These are phyloP conservation scores for Calypte anna DNA, from an alignment of 2,113 vertebrate species.

Conservation along the genomic window DNA sequence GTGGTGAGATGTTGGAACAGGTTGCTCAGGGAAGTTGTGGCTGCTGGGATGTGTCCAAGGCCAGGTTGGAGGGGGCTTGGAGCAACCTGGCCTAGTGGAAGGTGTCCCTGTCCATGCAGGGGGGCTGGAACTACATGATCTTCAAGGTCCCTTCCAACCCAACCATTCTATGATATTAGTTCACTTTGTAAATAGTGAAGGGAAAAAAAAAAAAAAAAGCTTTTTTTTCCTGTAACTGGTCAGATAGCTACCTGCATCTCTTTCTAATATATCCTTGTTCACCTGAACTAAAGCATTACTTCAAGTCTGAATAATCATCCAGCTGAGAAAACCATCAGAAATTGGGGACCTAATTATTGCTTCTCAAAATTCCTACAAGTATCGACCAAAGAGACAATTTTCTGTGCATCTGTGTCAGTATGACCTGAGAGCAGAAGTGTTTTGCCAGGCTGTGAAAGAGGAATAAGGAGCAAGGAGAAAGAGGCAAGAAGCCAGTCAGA, in stretches of 20 bases:
- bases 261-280: neutral
- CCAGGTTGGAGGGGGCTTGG: no score
- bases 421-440: neutral
- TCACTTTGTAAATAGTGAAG: neutral
- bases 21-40: no score
- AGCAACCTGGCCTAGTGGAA: no score
- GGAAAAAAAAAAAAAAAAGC: neutral
- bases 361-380: neutral
- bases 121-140: no score
- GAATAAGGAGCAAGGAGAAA: neutral
- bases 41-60: no score
- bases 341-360: neutral
- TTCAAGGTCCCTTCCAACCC: no score
- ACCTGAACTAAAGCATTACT: neutral
- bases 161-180: no score
- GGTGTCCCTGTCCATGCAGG: no score
- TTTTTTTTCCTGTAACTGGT: neutral
- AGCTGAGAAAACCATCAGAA: neutral
- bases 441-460: neutral
- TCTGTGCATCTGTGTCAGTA: neutral
- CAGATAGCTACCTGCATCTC: neutral
- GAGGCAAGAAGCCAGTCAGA: neutral
- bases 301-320: neutral
- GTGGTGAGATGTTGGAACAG: no score
- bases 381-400: neutral